Evolutionary conservation across 2,797 vertebrate genomes (phyloP).

Genomic region (Halcyon smyrnensis): DNA sequence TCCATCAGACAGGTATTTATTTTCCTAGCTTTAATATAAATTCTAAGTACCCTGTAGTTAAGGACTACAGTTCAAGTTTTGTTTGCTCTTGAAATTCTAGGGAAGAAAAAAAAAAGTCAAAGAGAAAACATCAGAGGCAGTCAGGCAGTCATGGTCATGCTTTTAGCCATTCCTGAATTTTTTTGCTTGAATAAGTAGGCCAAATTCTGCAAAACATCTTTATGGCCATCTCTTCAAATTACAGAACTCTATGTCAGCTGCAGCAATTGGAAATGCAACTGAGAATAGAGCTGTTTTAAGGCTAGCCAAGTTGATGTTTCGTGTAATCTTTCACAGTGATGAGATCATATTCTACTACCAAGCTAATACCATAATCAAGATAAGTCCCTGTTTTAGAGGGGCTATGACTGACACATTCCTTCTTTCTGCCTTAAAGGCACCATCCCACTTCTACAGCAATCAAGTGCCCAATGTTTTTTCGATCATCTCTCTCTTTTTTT

Average conservation of each 20-base stretch:
- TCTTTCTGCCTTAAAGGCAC: slow-evolving; percentile 22
- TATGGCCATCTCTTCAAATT: slow-evolving; percentile 59
- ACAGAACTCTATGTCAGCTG: slow-evolving; percentile 53
- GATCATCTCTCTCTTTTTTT: neutral
- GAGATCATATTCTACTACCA: slow-evolving; percentile 73
- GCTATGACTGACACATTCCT: slow-evolving; percentile 15
- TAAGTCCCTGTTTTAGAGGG: slow-evolving; percentile 34
- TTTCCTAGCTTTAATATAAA: neutral
- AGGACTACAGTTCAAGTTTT: neutral
- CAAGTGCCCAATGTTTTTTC: neutral
- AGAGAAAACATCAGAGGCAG: neutral
- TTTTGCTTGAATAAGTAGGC: neutral
- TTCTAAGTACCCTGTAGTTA: neutral
- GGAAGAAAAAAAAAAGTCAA: neutral
- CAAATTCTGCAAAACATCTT: slow-evolving; percentile 41
- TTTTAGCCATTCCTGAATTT: neutral
- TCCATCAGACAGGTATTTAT: neutral
- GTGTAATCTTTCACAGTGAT: slow-evolving; percentile 70
- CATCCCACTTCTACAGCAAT: neutral
- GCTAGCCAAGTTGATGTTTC: slow-evolving; percentile 69
- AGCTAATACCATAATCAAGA: slow-evolving; percentile 41
- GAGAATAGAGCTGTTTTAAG: slow-evolving; percentile 63
- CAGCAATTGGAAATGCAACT: slow-evolving; percentile 60
- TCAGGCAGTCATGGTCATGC: neutral
- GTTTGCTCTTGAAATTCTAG: neutral